Conservation (phyloP, 2,888 invertebrate species). For the Cryptosula pallasiana region DNA sequence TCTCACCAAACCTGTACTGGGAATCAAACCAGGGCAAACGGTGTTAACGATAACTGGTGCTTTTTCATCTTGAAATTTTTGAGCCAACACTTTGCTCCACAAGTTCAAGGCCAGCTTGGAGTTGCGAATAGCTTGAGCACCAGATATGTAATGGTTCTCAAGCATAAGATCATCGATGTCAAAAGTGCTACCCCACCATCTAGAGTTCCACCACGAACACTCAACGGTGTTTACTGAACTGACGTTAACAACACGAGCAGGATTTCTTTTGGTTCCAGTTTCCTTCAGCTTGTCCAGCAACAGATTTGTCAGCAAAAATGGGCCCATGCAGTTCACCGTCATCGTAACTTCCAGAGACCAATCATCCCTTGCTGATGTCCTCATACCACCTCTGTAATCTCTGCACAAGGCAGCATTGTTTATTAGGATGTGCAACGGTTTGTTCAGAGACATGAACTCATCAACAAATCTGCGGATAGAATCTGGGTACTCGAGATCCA, state of each 20-base stretch:
- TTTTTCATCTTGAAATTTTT: background rate
- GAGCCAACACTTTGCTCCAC: background rate
- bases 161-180: conserved; percentile 19
- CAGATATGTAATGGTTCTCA: background rate
- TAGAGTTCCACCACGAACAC: background rate
- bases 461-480: conserved; percentile 22
- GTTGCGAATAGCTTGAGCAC: conserved; percentile 4
- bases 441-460: background rate
- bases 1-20: background rate
- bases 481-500: conserved; percentile 4
- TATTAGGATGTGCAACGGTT: background rate
- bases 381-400: background rate
- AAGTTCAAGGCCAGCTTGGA: conserved; percentile 3
- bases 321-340: conserved; percentile 20
- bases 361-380: background rate
- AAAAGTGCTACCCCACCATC: background rate
- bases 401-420: conserved; percentile 10
- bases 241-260: conserved; percentile 16
- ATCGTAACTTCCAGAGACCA: background rate
- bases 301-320: conserved; percentile 21
- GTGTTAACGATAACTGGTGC: background rate
- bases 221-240: background rate
- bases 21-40: conserved; percentile 21
- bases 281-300: conserved; percentile 13
- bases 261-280: background rate